phyloP scores from a whole-genome alignment of 2,888 invertebrate species.

The Saturnia pavonia region DNA sequence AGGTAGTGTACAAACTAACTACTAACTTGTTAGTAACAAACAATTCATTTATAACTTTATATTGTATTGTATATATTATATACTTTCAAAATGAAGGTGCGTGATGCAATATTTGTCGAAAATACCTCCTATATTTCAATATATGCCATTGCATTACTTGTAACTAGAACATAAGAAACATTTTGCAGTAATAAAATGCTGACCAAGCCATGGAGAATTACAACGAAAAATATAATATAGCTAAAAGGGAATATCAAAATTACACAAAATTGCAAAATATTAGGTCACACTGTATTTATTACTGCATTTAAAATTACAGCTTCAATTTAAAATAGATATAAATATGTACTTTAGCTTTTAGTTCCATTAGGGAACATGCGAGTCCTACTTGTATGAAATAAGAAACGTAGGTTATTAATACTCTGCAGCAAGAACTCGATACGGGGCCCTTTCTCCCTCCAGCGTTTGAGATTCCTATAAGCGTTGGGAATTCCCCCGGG shows the following conservation, averaged over 20 bases:
- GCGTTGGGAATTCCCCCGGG: not conserved
- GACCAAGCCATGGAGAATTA: not conserved
- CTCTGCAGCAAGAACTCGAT: not conserved
- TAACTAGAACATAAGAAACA: slow-evolving; percentile 1
- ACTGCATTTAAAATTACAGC: not conserved
- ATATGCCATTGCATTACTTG: not conserved
- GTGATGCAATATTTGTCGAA: not conserved
- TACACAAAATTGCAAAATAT: not conserved
- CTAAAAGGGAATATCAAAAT: not conserved
- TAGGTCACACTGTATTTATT: not conserved
- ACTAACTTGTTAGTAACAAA: no score
- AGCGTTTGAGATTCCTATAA: not conserved
- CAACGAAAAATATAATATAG: not conserved
- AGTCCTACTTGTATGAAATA: slow-evolving; percentile 1
- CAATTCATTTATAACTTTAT: not conserved
- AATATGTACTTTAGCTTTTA: not conserved
- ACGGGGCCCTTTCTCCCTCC: not conserved
- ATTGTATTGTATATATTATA: not conserved
- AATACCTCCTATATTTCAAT: slow-evolving; percentile 3
- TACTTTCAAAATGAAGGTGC: not conserved
- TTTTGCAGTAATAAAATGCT: slow-evolving; percentile 1
- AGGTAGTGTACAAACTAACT: no score
- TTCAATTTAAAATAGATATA: not conserved
- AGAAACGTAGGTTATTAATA: not conserved
- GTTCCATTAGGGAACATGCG: not conserved